These are phyloP conservation scores for Fulmarus glacialis DNA, from an alignment of 2,113 vertebrate species.

Conservation along the genomic window DNA sequence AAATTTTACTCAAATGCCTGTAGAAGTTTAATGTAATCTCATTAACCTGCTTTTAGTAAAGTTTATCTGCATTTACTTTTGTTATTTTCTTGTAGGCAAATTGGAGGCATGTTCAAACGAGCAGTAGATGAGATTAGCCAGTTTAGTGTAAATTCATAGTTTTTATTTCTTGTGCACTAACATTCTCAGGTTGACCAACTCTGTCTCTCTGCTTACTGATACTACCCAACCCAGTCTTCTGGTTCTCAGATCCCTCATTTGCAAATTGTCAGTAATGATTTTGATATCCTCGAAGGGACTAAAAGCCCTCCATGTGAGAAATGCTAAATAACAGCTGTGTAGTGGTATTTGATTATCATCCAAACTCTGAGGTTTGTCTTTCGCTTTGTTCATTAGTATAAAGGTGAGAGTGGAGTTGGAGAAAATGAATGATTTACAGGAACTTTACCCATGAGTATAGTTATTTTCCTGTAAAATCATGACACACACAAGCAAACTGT, in stretches of 20 bases:
- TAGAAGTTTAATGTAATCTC: neutral
- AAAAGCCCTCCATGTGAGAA: neutral
- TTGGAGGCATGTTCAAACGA: neutral
- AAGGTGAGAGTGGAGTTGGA: neutral
- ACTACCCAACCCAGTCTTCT: neutral
- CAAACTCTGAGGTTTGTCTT: neutral
- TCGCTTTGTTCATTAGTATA: neutral
- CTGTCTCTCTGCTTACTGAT: neutral
- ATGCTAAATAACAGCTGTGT: neutral
- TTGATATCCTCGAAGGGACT: neutral
- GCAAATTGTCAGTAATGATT: neutral
- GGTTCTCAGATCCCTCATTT: neutral
- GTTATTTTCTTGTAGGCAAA: neutral
- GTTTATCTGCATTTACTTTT: neutral
- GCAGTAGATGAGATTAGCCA: neutral
- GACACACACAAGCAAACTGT: neutral
- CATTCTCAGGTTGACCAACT: neutral
- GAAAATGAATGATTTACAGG: neutral
- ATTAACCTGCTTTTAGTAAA: neutral
- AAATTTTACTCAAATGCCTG: neutral
- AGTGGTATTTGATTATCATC: neutral
- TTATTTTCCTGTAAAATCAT: neutral
- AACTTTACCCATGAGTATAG: neutral
- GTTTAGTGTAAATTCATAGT: neutral
- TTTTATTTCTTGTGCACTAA: neutral